These are phyloP conservation scores for Enteromius argenteus DNA, from an alignment of 2,797 vertebrate species.

Conservation along the genomic window DNA sequence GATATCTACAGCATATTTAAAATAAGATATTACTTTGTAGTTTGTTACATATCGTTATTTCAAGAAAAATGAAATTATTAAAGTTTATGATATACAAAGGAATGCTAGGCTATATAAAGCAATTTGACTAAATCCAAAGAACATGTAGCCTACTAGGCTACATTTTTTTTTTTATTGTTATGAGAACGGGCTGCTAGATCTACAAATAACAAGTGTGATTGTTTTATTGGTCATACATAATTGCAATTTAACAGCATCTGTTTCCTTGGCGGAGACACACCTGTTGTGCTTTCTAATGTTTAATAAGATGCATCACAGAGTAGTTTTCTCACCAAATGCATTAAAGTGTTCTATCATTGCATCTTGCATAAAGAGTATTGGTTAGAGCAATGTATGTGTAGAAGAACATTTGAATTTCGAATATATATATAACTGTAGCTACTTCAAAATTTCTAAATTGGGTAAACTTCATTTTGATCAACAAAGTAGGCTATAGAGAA, in stretches of 20 bases:
- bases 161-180: not conserved
- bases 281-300: not conserved
- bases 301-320: not conserved
- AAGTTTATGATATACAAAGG: not conserved
- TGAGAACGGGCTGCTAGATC: not conserved
- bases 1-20: not conserved
- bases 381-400: not conserved
- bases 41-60: conserved; percentile 15
- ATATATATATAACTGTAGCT: not conserved
- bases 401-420: no score
- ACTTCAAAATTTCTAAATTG: not conserved
- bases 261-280: not conserved
- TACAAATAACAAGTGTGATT: not conserved
- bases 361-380: not conserved
- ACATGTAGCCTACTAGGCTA: not conserved
- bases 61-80: not conserved
- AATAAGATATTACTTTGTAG: conserved; percentile 1
- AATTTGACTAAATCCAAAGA: not conserved
- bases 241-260: not conserved
- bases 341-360: not conserved
- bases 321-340: not conserved
- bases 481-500: no score
- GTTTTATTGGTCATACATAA: not conserved
- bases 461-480: not conserved
- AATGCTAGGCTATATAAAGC: not conserved